Evolutionary conservation across 53 echinoderm and acorn worm species (phyloP), one percentile per base, ranked within the genome.

Genomic region (Paracentrotus lividus): DNA sequence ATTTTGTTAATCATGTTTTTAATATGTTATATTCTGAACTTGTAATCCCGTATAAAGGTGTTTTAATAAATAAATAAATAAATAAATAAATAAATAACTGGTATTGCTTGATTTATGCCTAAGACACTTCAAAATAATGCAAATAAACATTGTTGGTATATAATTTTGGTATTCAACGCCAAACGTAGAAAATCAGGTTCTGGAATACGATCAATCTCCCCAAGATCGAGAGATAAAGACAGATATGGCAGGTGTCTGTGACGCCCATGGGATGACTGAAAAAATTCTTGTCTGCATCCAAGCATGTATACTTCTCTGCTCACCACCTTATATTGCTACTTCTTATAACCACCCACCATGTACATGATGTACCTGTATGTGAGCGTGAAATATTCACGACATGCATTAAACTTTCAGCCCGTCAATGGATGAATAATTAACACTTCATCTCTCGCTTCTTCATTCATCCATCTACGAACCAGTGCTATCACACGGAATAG

Each of bases 371-470:
- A n/a, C n/a, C n/a, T n/a, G n/a, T n/a, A n/a, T n/a, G n/a, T 49
- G 0, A n/a, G 81, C 81, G 81, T 81, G 44, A 81, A 47, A 81
- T 47, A 81, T 81, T 81, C 81, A 81, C 81, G 81, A 47, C 44
- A 72, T 27, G 72, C 40, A 72, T 72, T 36, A 40, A 72, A 40
- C 36, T 72, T 72, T 81, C 81, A 44, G 12, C 18, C 81, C 47
- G 81, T 42, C 81, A 47, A 27, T 47, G 81, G 44, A 81, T 81
- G 81, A 45, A 81, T 81, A 81, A 81, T 47, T 45, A 27, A 81
- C 81, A 47, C 26, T 26, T 24, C 49, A 81, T 81, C 44, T 81
- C 16, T 52, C n/a, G n/a, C n/a, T 0, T 13, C 56, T 55, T 34
- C 56, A 86, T 86, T 86, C 56, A 86, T 14, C 57, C 8, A 38